These are phyloP conservation scores for Cryptocephalus primarius DNA, from an alignment of 2,888 invertebrate species.

Conservation along the genomic window DNA sequence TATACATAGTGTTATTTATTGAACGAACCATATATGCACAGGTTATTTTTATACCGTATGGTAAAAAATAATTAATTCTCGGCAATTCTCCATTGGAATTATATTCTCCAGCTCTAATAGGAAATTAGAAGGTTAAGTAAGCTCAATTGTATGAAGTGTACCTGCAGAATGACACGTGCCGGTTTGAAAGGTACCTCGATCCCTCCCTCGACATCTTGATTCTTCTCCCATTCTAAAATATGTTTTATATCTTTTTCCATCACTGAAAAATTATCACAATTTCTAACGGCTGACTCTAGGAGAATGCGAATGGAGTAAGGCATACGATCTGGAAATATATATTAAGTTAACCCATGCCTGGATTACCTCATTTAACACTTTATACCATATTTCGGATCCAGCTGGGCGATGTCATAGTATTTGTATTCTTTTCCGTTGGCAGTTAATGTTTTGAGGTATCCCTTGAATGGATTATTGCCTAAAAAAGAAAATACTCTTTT, in stretches of 20 bases:
- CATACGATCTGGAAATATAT: conserved; percentile 51
- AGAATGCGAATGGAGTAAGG: conserved; percentile 89
- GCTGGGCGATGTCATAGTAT: conserved; percentile 66
- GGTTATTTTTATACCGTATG: no score
- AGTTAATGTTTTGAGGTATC: conserved; percentile 47
- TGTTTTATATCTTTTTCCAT: conserved; percentile 74
- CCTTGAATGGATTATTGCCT: conserved; percentile 52
- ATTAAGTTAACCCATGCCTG: background rate
- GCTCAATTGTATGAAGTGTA: conserved; percentile 27
- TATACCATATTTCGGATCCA: conserved; percentile 77
- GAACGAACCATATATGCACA: no score
- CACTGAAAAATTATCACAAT: conserved; percentile 93
- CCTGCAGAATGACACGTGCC: conserved; percentile 90
- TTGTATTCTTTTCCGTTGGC: conserved; percentile 54
- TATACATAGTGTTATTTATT: no score
- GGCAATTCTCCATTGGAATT: no score
- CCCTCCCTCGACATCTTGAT: conserved; percentile 54
- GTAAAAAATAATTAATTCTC: no score
- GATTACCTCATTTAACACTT: conserved; percentile 8
- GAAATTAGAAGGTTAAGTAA: no score
- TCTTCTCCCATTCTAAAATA: conserved; percentile 78
- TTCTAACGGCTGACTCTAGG: conserved; percentile 89
- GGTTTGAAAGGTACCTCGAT: conserved; percentile 96
- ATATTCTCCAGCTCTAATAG: no score
- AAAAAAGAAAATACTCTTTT: conserved; percentile 16